Evolutionary conservation across 1,140 invertebrate species (phyloP).

Genomic region (Euura lappo): DNA sequence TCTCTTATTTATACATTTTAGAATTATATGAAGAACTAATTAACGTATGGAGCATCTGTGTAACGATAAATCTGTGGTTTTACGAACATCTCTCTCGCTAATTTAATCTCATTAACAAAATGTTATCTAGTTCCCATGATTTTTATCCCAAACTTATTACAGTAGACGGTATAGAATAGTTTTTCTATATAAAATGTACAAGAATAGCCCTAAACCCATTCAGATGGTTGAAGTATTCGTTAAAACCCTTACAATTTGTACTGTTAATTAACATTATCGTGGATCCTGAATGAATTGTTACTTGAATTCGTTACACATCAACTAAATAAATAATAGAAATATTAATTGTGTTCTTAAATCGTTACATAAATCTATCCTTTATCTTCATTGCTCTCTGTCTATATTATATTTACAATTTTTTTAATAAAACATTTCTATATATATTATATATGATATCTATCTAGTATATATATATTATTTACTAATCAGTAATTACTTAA

Average conservation of each 20-base stretch:
- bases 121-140: no score
- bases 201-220: neutral
- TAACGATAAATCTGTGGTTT: no score
- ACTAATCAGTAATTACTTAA: no score
- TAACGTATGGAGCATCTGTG: no score
- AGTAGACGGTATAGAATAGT: no score
- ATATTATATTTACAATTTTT: conserved; percentile 4
- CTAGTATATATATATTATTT: neutral
- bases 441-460: neutral
- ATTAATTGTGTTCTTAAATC: neutral
- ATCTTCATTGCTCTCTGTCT: neutral
- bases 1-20: no score
- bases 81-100: no score
- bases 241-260: neutral
- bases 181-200: conserved; percentile 4
- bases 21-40: no score
- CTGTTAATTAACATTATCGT: neutral
- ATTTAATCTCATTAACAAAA: no score
- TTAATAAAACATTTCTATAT: neutral
- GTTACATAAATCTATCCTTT: neutral
- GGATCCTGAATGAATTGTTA: neutral
- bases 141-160: no score
- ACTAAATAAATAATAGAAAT: conserved; percentile 8
- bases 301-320: neutral
- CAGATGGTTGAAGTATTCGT: neutral